A percentile compares a stretch with the other conserved stretches of the same genome.
phyloP scores from a whole-genome alignment of 2,888 invertebrate genomes.

The Cantharis rustica region DNA sequence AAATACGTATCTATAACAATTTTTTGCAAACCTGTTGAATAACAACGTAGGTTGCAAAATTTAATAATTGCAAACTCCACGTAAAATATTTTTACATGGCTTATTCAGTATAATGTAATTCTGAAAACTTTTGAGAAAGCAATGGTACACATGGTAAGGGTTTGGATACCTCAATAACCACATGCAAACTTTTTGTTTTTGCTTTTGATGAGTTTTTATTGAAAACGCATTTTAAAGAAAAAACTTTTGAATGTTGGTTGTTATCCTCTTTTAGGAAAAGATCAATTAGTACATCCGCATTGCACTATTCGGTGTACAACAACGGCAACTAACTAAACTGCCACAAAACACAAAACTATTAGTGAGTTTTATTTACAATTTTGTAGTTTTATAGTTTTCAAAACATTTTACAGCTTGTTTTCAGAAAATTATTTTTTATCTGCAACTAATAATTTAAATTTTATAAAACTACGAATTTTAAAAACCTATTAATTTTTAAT shows the following conservation, averaged over 20 bases:
- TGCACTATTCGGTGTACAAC: no score
- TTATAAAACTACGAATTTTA: no score
- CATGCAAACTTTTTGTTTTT: neutral
- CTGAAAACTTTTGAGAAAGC: neutral
- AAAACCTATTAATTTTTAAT: no score
- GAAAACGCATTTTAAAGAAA: neutral
- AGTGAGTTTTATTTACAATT: no score
- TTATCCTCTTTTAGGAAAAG: no score
- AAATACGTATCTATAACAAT: neutral
- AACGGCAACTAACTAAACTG: no score
- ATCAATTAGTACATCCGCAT: no score
- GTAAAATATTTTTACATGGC: neutral
- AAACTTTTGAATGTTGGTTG: neutral
- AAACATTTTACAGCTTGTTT: no score
- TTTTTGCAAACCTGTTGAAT: neutral
- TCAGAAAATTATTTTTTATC: no score
- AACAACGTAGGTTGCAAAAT: neutral
- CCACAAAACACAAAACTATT: no score
- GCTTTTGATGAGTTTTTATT: neutral
- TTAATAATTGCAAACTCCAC: neutral
- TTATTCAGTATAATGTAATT: neutral
- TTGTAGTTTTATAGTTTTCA: no score
- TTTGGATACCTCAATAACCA: neutral
- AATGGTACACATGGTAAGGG: neutral
- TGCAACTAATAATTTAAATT: no score